Evolutionary conservation across 2,888 invertebrate species (phyloP), one percentile per base, ranked within the genome.

Genomic region (Ectobius pallidus): DNA sequence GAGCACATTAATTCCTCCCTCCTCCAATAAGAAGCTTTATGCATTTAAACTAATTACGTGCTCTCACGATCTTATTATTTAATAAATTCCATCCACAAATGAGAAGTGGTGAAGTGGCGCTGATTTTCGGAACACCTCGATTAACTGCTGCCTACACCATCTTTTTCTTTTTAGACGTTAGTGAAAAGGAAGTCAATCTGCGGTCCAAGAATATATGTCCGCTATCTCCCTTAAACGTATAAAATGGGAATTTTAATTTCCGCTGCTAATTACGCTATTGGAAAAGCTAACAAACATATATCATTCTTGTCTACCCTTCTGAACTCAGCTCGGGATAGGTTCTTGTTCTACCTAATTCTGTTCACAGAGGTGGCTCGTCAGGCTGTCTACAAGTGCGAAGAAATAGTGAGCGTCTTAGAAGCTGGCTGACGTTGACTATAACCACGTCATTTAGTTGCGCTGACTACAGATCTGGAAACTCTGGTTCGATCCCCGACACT

Each of bases 201-300:
- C 25, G 14, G 52, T 25, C 14, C 22, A 3, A 25, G 1, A 25
- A 25, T 25, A 52, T 25, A 25, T 25, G 25, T n/a, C n/a, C n/a
- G n/a, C n/a, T n/a, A n/a, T 25, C 25, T 52, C 52, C 3, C 25
- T 52, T 25, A 20, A n/a, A 20, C 25, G 25, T 25, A 52, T 52
- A 34, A 42, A 42, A 42, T 42, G 18, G 22, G 63, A 42, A 63
- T 63, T 63, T 63, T 63, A 63, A 63, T 63, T 63, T 42, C 55
- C 34, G 18, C 25, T 55, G 69, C 39, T 69, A 69, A 69, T 69
- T 69, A 69, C 52, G 39, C 49, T 69, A 69, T 69, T 69, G 20
- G 69, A 34, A 52, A 55, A 69, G 69, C 69, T 69, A 55, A 69
- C 69, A 69, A 69, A 52, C 69, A 69, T 69, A 69, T 69, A 55